A percentile compares a stretch with the other conserved stretches of the same genome.
These are phyloP conservation scores for Galerucella nymphaeae DNA, from an alignment of 2,888 invertebrate species.

Conservation along the genomic window DNA sequence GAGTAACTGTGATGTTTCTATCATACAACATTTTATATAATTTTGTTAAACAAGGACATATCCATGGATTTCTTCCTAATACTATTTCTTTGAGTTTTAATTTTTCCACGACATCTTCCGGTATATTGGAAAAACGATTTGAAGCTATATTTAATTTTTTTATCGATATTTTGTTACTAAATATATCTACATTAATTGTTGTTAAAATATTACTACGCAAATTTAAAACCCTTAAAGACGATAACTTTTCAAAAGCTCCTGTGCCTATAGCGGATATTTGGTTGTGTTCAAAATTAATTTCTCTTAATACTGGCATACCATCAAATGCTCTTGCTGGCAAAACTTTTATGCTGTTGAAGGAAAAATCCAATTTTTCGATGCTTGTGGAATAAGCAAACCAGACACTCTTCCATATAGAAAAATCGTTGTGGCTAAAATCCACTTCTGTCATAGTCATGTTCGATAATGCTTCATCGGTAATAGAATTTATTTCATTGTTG, in stretches of 20 bases:
- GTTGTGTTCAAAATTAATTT: conserved; percentile 19
- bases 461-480: conserved; percentile 29
- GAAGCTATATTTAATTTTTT: conserved; percentile 10
- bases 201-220: conserved; percentile 19
- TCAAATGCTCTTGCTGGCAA: conserved; percentile 20
- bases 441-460: conserved; percentile 30
- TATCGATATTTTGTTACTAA: conserved; percentile 7
- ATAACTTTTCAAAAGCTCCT: conserved; percentile 12
- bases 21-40: conserved; percentile 1
- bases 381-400: conserved; percentile 27
- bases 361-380: conserved; percentile 23
- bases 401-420: conserved; percentile 5
- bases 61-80: conserved; percentile 13
- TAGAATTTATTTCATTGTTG: conserved; percentile 21
- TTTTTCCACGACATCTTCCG: neutral
- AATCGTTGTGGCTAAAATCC: conserved; percentile 23
- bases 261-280: conserved; percentile 4
- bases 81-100: conserved; percentile 9
- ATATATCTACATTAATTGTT: neutral
- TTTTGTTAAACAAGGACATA: conserved; percentile 18
- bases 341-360: conserved; percentile 6
- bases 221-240: neutral
- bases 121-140: conserved; percentile 13
- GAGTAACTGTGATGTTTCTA: neutral
- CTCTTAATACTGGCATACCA: conserved; percentile 1